Conservation (phyloP, 92 coral and sea anemone genomes). For the Heteractis magnifica region DNA sequence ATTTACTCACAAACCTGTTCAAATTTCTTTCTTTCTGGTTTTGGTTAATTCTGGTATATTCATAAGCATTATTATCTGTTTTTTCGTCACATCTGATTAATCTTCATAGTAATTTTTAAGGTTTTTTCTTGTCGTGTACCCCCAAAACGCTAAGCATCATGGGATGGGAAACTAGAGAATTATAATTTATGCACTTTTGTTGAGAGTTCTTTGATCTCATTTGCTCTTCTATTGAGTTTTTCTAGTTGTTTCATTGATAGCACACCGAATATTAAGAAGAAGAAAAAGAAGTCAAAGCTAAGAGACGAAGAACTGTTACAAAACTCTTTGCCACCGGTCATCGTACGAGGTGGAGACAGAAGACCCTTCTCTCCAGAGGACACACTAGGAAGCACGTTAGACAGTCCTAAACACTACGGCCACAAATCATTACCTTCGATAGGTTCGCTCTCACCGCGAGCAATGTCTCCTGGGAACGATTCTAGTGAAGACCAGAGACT, state of each 20-base stretch:
- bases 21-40: too few relatives aligned
- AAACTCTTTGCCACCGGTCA: slow-evolving; percentile 26
- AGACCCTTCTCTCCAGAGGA: slow-evolving; percentile 1
- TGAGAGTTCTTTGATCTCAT: too few relatives aligned
- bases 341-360: slow-evolving; percentile 19
- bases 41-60: too few relatives aligned
- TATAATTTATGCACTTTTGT: too few relatives aligned
- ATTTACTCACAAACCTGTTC: too few relatives aligned
- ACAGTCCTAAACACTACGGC: neutral
- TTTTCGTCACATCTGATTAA: too few relatives aligned
- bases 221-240: too few relatives aligned
- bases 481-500: slow-evolving; percentile 30
- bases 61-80: too few relatives aligned
- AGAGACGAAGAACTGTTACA: slow-evolving; percentile 8
- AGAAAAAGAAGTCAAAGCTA: slow-evolving; percentile 23
- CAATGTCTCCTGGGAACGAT: slow-evolving; percentile 21
- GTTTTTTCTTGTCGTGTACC: too few relatives aligned
- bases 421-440: slow-evolving; percentile 11
- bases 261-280: slow-evolving; percentile 7
- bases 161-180: too few relatives aligned
- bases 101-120: too few relatives aligned
- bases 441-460: slow-evolving; percentile 17
- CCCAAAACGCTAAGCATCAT: too few relatives aligned
- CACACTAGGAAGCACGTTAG: neutral
- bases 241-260: neutral